These are phyloP conservation scores for Drosophila nigrodunni DNA, from an alignment of 1,140 invertebrate species.

Conservation along the genomic window DNA sequence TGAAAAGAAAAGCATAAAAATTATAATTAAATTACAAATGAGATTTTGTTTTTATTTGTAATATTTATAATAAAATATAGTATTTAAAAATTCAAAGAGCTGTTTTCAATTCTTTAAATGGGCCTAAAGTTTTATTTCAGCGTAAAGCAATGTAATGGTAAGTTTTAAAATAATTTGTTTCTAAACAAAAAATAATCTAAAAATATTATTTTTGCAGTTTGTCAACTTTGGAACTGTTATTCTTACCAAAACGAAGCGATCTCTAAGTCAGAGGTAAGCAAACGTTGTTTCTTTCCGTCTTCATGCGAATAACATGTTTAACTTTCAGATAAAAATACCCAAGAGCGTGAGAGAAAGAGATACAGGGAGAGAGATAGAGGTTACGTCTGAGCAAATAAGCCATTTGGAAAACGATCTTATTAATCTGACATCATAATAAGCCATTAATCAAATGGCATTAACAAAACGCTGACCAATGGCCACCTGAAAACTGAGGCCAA, in stretches of 20 bases:
- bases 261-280: constrained; percentile 38
- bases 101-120: neutral
- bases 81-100: constrained; percentile 78
- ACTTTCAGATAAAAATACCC: constrained; percentile 19
- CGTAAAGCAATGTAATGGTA: neutral
- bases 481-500: constrained; percentile 63
- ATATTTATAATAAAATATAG: constrained; percentile 84
- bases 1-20: constrained; percentile 65
- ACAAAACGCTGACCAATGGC: constrained; percentile 70
- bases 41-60: constrained; percentile 84
- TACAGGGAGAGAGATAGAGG: constrained; percentile 1
- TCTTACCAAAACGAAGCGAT: neutral
- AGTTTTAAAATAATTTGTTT: neutral
- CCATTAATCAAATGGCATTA: constrained; percentile 80
- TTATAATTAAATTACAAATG: constrained; percentile 82
- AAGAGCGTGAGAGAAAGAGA: neutral
- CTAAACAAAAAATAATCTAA: neutral
- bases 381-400: constrained; percentile 9
- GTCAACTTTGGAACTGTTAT: neutral
- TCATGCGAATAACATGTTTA: constrained; percentile 51
- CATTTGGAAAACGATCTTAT: constrained; percentile 83
- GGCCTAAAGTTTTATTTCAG: constrained; percentile 1
- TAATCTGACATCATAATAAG: constrained; percentile 84
- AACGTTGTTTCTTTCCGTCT: constrained; percentile 27
- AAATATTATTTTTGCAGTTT: constrained; percentile 26